phyloP scores from a whole-genome alignment of 2,888 invertebrate genomes.

The Adelognathus sp. region DNA sequence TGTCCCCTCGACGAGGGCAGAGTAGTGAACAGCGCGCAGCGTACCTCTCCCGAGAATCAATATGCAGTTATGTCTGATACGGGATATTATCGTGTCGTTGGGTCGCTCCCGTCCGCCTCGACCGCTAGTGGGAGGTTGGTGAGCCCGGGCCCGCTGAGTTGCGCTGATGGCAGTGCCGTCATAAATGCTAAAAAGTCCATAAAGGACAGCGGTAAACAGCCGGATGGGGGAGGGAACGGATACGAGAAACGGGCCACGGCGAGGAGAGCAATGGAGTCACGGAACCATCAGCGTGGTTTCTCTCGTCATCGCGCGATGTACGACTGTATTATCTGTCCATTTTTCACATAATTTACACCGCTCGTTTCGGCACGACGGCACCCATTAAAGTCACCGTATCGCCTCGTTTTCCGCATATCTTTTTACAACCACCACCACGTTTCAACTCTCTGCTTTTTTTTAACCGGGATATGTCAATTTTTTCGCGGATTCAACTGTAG shows the following conservation, averaged over 20 bases:
- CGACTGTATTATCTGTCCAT: slow-evolving; percentile 25
- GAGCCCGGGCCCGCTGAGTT: slow-evolving; percentile 49
- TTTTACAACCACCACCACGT: too few species aligned
- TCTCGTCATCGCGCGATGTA: slow-evolving; percentile 27
- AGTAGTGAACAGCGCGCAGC: neutral
- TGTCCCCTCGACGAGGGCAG: slow-evolving; percentile 9
- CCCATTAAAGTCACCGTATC: slow-evolving; percentile 10
- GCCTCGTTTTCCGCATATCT: neutral
- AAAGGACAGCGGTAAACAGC: slow-evolving; percentile 61
- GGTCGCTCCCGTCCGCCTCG: slow-evolving; percentile 30
- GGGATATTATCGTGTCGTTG: slow-evolving; percentile 62
- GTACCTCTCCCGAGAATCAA: slow-evolving; percentile 60
- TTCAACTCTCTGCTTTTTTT: neutral
- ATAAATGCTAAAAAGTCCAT: slow-evolving; percentile 60
- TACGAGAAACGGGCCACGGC: slow-evolving; percentile 42
- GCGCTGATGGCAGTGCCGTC: slow-evolving; percentile 50
- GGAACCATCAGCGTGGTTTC: slow-evolving; percentile 19
- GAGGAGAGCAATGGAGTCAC: slow-evolving; percentile 9
- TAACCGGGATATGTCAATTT: neutral
- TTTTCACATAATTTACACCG: slow-evolving; percentile 6
- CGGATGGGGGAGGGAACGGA: slow-evolving; percentile 19
- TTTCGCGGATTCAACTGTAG: neutral
- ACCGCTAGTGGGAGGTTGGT: neutral
- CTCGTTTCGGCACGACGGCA: slow-evolving; percentile 22
- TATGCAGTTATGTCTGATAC: slow-evolving; percentile 65